phyloP scores from a whole-genome alignment of 2,888 invertebrate species.

The Phaedon cochleariae region DNA sequence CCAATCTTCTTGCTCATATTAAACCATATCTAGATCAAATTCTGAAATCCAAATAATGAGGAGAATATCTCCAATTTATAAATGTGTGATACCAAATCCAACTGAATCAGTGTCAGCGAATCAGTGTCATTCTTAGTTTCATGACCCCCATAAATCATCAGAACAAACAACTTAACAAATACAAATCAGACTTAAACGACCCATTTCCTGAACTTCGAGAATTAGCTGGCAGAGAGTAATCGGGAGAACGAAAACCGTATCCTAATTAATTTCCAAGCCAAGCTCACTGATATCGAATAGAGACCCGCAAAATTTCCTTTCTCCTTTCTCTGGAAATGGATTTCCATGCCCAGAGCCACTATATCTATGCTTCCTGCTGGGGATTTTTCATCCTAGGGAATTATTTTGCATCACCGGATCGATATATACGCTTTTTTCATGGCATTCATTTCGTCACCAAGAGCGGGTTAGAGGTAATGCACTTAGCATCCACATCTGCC shows the following conservation, averaged over 20 bases:
- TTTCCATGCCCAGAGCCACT: too few relatives aligned
- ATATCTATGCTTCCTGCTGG: too few relatives aligned
- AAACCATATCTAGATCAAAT: too few relatives aligned
- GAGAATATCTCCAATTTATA: too few relatives aligned
- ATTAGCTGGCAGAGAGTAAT: slow-evolving; percentile 10
- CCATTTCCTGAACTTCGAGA: not conserved
- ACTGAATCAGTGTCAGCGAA: too few relatives aligned
- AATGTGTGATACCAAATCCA: too few relatives aligned
- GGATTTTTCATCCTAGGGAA: too few relatives aligned
- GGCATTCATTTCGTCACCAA: not conserved
- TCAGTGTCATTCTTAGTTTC: not conserved
- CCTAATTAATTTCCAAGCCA: not conserved
- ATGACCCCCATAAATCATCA: not conserved
- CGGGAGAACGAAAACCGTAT: not conserved
- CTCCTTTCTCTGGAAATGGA: not conserved
- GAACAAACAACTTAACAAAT: not conserved
- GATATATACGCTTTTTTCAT: not conserved
- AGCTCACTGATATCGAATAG: not conserved
- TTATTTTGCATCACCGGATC: not conserved
- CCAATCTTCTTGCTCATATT: too few relatives aligned
- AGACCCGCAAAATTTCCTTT: not conserved
- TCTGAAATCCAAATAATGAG: too few relatives aligned
- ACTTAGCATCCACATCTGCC: not conserved
- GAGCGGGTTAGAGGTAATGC: not conserved
- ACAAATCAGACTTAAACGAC: not conserved